Percentiles rank a stretch among this genome's conserved stretches.
Conservation (phyloP, 2,113 vertebrate species). For the Ammodytes marinus region DNA sequence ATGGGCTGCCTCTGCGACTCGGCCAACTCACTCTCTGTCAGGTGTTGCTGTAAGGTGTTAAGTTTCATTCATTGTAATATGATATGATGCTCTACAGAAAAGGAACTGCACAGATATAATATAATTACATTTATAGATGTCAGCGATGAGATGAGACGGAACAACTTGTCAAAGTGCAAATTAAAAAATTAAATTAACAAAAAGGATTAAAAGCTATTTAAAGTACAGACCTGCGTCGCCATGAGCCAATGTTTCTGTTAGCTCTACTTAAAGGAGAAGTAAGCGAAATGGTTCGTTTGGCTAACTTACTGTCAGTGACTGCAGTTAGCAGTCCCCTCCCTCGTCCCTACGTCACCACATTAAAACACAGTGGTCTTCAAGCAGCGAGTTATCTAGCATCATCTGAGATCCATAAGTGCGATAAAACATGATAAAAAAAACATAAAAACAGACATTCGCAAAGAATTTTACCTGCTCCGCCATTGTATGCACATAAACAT, state of each 20-base stretch:
- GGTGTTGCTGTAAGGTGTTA: not conserved
- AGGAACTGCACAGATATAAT: not conserved
- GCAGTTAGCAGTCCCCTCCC: no score
- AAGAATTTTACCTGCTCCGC: no score
- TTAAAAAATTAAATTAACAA: not conserved
- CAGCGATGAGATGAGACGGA: not conserved
- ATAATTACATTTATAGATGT: not conserved
- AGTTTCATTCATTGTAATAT: not conserved
- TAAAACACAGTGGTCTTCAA: no score
- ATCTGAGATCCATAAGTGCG: no score
- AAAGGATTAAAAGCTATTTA: not conserved
- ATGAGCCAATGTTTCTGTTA: not conserved
- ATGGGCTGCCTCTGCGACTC: not conserved
- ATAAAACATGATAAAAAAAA: no score
- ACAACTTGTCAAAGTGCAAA: not conserved
- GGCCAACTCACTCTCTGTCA: constrained; percentile 5
- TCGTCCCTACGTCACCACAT: no score
- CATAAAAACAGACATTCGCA: no score
- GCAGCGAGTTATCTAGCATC: no score
- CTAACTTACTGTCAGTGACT: no score
- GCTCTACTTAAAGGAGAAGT: not conserved
- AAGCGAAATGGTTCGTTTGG: no score
- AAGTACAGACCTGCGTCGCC: not conserved
- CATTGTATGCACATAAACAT: no score
- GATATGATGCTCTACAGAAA: not conserved